phyloP scores from a whole-genome alignment of 2,113 vertebrate species.

The Oncorhynchus tshawytscha region DNA sequence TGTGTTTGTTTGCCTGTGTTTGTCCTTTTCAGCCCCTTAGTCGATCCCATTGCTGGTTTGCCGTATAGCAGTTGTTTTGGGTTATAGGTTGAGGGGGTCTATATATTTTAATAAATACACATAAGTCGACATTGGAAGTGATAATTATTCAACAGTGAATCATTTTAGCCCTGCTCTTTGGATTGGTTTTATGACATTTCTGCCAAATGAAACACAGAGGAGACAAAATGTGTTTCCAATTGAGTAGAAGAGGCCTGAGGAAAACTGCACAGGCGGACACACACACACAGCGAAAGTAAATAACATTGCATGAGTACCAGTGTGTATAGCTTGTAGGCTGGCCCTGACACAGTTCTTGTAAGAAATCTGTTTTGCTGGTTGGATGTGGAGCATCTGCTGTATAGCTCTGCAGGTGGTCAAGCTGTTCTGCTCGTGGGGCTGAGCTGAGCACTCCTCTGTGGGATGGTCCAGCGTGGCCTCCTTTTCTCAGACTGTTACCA shows the following conservation, averaged over 20 bases:
- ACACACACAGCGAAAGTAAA: background rate
- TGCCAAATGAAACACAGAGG: background rate
- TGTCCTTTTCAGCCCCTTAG: conserved; percentile 36
- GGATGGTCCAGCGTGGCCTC: background rate
- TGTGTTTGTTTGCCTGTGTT: conserved; percentile 37
- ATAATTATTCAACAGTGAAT: conserved; percentile 39
- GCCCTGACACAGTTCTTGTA: conserved; percentile 27
- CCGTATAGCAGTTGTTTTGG: conserved; percentile 49
- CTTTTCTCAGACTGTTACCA: conserved; percentile 14
- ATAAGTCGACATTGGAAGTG: background rate
- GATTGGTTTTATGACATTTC: background rate
- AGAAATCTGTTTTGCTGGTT: conserved; percentile 28
- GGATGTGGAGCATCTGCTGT: background rate
- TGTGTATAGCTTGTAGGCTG: background rate
- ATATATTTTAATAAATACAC: conserved; percentile 38
- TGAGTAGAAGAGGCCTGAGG: background rate
- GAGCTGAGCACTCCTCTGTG: background rate
- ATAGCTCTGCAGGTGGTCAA: conserved; percentile 14
- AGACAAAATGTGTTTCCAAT: conserved; percentile 23
- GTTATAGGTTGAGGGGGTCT: conserved; percentile 41
- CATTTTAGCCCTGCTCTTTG: background rate
- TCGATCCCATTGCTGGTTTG: conserved; percentile 19
- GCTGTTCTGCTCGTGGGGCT: conserved; percentile 18
- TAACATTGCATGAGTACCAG: background rate
- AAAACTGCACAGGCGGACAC: background rate